Conservation (phyloP, 2,797 vertebrate species). For the Adelosebastes latens region DNA sequence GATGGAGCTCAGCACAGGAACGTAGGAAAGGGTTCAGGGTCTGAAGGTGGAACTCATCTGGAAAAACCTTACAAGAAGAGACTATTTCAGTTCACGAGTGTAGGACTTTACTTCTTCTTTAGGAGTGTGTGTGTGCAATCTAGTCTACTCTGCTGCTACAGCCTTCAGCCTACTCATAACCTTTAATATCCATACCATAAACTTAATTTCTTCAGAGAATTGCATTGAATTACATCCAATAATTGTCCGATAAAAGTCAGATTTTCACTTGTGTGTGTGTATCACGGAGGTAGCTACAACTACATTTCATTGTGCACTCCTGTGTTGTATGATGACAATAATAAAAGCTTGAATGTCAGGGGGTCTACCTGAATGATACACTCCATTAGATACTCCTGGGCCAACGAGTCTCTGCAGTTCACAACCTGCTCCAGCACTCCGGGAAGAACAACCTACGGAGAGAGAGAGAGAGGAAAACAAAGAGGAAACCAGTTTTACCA, state of each 20-base stretch:
- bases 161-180: background rate
- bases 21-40: constrained; percentile 97
- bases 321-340: background rate
- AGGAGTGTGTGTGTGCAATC: background rate
- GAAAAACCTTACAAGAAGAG: constrained; percentile 88
- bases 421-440: constrained; percentile 98
- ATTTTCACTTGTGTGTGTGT: too few species aligned
- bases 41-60: constrained; percentile 99
- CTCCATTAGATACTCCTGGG: constrained; percentile 99
- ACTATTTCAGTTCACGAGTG: background rate
- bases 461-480: background rate
- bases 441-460: constrained; percentile 89
- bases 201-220: background rate
- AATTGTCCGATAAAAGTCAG: background rate
- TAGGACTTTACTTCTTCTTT: background rate
- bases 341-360: background rate
- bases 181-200: background rate
- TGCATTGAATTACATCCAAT: background rate
- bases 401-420: constrained; percentile 97
- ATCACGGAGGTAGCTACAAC: too few species aligned
- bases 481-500: background rate
- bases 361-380: constrained; percentile 96
- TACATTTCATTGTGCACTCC: background rate
- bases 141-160: accelerated
- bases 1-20: constrained; percentile 96